These are phyloP conservation scores for Novumbra hubbsi DNA, from an alignment of 2,797 vertebrate genomes.

Conservation along the genomic window DNA sequence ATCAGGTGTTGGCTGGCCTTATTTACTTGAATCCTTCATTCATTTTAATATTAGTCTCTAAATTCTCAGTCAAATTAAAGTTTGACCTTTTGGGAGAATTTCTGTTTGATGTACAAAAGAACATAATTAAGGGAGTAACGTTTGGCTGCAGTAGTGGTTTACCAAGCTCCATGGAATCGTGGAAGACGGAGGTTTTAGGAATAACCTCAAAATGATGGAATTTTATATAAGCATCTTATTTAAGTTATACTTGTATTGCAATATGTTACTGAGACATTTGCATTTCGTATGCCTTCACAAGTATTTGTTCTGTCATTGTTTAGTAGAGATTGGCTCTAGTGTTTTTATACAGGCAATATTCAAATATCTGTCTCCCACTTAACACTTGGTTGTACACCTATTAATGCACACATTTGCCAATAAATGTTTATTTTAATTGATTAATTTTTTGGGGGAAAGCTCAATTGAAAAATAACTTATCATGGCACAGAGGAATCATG, in stretches of 20 bases:
- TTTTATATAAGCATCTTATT: no score
- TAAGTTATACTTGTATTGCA: not conserved
- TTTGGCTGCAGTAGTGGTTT: not conserved
- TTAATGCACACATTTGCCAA: slow-evolving; percentile 22
- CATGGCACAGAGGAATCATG: not conserved
- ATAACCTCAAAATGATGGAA: not conserved
- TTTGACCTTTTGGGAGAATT: not conserved
- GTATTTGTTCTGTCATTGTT: not conserved
- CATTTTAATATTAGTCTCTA: slow-evolving; percentile 18
- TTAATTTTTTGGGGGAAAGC: not conserved
- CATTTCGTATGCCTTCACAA: not conserved
- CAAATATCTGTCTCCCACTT: not conserved
- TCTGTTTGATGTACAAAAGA: slow-evolving; percentile 14
- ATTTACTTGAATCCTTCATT: slow-evolving; percentile 57
- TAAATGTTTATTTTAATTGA: not conserved
- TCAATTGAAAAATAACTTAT: not conserved
- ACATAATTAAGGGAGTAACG: not conserved
- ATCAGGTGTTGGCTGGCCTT: slow-evolving; percentile 59
- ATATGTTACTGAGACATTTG: not conserved
- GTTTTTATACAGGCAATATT: not conserved
- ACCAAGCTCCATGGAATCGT: not conserved
- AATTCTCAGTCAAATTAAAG: slow-evolving; percentile 8
- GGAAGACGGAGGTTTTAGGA: not conserved
- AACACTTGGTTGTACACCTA: not conserved
- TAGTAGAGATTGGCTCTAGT: not conserved